Evolutionary conservation across 2,113 vertebrate genomes (phyloP).

Genomic region (Rhombomys opimus): DNA sequence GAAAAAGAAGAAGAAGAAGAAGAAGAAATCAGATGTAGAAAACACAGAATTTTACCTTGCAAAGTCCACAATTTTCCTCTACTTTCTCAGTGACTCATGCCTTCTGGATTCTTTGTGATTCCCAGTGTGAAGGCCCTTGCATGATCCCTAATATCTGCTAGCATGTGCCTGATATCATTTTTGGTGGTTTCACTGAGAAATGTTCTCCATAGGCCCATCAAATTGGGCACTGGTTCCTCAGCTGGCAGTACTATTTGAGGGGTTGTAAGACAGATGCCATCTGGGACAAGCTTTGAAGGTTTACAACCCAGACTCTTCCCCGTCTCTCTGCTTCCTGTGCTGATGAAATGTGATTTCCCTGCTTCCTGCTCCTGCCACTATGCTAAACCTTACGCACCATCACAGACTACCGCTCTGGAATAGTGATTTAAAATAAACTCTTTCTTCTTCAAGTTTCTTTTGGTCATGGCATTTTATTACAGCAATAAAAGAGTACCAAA

Average conservation of each 20-base stretch:
- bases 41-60: not conserved
- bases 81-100: not conserved
- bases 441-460: not conserved
- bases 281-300: not conserved
- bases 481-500: not conserved
- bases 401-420: not conserved
- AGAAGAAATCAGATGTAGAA: not conserved
- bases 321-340: not conserved
- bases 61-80: not conserved
- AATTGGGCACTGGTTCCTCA: not conserved
- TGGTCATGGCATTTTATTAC: no score
- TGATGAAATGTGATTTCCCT: not conserved
- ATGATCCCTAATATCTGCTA: not conserved
- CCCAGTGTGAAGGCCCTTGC: not conserved
- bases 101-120: not conserved
- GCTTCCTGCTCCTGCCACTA: not conserved
- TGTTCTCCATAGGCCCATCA: no score
- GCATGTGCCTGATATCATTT: accelerated
- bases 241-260: not conserved
- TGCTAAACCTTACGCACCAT: no score
- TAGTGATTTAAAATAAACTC: no score
- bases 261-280: not conserved
- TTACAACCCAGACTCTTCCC: not conserved
- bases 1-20: no score
- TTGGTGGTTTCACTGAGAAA: not conserved